Base-by-base conservation (phyloP, 2,888 invertebrate species). In the Ellobium chinense region DNA sequence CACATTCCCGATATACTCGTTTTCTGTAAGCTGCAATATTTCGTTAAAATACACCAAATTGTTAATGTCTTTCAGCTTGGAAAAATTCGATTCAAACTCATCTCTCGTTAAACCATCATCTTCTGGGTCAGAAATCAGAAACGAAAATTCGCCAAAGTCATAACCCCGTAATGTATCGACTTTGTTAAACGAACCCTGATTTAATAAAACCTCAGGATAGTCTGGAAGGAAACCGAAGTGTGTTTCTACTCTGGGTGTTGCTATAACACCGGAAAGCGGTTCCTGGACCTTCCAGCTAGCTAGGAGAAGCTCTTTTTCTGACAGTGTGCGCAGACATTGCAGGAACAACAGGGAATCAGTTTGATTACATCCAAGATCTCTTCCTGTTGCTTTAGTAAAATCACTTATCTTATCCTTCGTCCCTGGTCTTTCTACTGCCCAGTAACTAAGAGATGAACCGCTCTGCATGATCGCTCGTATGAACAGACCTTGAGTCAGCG, bases 171-270 rank as follows among this genome's bases (percentile, higher is more conserved):
- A 12, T 3, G 78, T 78, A 34, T 70, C 70, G 18, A 78, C 78
- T 18, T 69, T 58, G 31, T 78, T 69, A 31, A 78, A 70, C 0
- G 18, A 24, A 1, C 70, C 62, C 12, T 69, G 37, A 1, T 34
- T 29, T 12, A 46, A 60, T 1, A 78, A 14, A 18, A 39, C 31
- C 1, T 9, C 29, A 9, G 78, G 69, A 29, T 29, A 37, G 62
- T 78, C 39, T 14, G 78, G 78, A 1, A 78, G 46, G 46, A 78
- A 70, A 14, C 69, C 69, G 56, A 78, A 78, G 18, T 27, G 39
- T 2, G 69, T 78, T 62, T 78, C 78, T 18, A 78, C 70, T n/a
- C 58, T 5, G 7, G 78, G 78, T 14, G 27, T 69, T 0, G 34
- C 63, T 1, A 75, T 27, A 5, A 75, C 7, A 46, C 18, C 46